Evolutionary conservation across 2,113 vertebrate species (phyloP).

Genomic region (Protobothrops flavoviridis): DNA sequence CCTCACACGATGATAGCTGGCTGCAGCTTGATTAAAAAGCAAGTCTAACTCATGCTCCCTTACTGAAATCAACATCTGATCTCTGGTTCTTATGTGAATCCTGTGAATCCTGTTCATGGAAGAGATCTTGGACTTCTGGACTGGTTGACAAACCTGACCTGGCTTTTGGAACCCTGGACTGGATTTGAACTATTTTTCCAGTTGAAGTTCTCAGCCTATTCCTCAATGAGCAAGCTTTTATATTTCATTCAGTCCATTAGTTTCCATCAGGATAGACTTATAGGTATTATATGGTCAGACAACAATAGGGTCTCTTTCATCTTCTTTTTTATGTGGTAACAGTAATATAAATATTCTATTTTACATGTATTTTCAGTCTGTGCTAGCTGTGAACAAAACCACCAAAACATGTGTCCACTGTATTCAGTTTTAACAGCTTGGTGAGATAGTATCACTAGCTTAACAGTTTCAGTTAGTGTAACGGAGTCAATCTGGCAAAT

Average conservation of each 20-base stretch:
- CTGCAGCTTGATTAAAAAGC: no score
- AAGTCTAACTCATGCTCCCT: no score
- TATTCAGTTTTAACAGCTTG: not conserved
- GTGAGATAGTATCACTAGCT: not conserved
- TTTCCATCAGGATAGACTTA: not conserved
- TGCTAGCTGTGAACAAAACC: not conserved
- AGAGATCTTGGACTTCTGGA: no score
- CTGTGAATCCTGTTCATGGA: no score
- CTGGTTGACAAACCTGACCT: no score
- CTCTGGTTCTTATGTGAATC: no score
- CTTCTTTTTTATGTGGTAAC: not conserved
- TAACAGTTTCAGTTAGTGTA: not conserved
- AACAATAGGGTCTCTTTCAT: not conserved
- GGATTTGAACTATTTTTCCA: no score
- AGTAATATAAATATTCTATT: not conserved
- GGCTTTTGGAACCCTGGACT: no score
- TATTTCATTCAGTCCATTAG: not conserved
- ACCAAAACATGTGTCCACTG: not conserved
- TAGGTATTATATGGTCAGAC: no score
- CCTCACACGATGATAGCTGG: no score
- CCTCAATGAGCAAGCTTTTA: not conserved
- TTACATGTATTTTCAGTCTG: not conserved
- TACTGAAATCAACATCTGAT: no score
- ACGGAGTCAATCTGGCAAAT: not conserved
- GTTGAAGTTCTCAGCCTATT: not conserved